A percentile compares a stretch with the other conserved stretches of the same genome.
These are phyloP conservation scores for Patella caerulea DNA, from an alignment of 2,888 invertebrate genomes.

Conservation along the genomic window DNA sequence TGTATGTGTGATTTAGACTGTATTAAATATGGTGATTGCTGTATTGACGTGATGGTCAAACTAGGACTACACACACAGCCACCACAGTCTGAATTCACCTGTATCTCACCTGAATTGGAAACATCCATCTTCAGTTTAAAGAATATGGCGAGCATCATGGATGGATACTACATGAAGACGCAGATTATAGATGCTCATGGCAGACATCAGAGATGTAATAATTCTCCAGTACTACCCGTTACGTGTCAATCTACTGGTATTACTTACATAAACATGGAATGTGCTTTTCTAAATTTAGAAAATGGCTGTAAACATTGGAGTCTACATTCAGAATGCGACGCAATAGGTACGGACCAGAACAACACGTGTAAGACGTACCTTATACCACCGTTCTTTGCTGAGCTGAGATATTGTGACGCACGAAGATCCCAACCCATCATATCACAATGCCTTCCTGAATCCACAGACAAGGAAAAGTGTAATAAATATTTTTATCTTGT, in stretches of 20 bases:
- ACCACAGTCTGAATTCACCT: neutral
- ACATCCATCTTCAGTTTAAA: neutral
- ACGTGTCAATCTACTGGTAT: neutral
- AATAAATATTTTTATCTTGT: no score
- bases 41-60: neutral
- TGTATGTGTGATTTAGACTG: slow-evolving; percentile 5
- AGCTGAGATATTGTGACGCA: neutral
- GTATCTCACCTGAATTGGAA: neutral
- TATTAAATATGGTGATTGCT: slow-evolving; percentile 1
- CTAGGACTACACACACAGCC: neutral
- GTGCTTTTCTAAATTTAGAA: neutral
- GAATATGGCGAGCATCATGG: neutral
- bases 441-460: neutral
- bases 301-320: neutral
- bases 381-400: neutral
- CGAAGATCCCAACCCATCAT: neutral
- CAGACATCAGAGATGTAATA: neutral
- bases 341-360: neutral
- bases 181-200: no score
- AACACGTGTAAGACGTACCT: neutral
- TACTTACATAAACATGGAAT: neutral
- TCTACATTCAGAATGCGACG: neutral
- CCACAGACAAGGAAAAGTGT: no score
- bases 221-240: neutral
- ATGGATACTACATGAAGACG: neutral